Conservation (phyloP, 2,797 vertebrate genomes). For the Leptatherina wallacei region DNA sequence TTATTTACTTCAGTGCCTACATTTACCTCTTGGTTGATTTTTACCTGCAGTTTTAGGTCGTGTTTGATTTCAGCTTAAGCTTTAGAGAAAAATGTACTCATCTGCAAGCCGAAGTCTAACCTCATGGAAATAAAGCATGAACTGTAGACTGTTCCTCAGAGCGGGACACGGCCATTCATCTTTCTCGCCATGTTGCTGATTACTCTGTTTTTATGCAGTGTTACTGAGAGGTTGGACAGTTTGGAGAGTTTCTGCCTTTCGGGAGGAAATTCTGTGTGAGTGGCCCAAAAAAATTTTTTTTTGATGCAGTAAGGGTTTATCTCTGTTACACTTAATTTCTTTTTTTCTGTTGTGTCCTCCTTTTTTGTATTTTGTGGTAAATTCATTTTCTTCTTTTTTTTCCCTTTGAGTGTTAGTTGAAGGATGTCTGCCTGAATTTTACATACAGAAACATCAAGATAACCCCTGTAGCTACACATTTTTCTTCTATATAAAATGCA, state of each 20-base stretch:
- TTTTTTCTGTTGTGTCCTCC: neutral
- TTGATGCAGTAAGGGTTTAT: neutral
- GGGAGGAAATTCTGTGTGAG: conserved; percentile 6
- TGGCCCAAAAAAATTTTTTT: conserved; percentile 1
- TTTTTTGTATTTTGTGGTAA: no score
- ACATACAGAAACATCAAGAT: neutral
- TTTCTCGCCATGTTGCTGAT: conserved; percentile 36
- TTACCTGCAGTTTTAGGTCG: neutral
- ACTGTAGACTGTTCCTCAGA: conserved; percentile 7
- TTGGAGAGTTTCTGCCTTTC: conserved; percentile 28
- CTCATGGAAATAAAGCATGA: conserved; percentile 2
- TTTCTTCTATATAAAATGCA: neutral
- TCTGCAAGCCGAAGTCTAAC: neutral
- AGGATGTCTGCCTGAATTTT: neutral
- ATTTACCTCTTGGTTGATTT: neutral
- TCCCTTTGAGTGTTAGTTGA: neutral
- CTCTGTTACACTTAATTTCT: neutral
- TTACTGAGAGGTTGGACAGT: conserved; percentile 21
- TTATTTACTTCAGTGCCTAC: neutral
- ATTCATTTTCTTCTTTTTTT: neutral
- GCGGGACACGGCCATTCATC: conserved; percentile 29
- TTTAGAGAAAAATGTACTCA: neutral
- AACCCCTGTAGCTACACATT: neutral
- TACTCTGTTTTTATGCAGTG: conserved; percentile 46
- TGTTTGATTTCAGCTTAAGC: neutral